Evolutionary conservation across 2,888 invertebrate genomes (phyloP).

Genomic region (Dicycla oo): DNA sequence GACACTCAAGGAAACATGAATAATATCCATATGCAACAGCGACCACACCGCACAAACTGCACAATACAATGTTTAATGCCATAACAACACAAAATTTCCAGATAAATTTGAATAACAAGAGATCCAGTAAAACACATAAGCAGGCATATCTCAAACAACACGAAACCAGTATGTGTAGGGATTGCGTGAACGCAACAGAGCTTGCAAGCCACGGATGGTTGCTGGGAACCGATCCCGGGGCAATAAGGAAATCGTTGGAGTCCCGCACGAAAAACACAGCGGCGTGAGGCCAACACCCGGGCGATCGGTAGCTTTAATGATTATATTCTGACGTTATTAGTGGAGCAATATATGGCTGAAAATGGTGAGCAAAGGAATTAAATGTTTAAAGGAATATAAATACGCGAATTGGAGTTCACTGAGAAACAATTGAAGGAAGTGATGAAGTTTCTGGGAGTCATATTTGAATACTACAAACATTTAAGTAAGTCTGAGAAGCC

Average conservation of each 20-base stretch:
- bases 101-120: conserved; percentile 59
- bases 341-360: conserved; percentile 28
- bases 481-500: neutral
- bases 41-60: conserved; percentile 18
- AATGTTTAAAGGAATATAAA: neutral
- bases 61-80: conserved; percentile 38
- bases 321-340: conserved; percentile 76
- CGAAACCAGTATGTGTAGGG: conserved; percentile 44
- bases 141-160: conserved; percentile 42
- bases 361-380: neutral
- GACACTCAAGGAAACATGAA: conserved; percentile 33
- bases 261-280: conserved; percentile 83
- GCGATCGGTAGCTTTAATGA: conserved; percentile 78
- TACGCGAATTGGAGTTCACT: neutral
- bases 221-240: conserved; percentile 82
- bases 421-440: too few relatives aligned
- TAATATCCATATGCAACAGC: conserved; percentile 27
- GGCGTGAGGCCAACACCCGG: conserved; percentile 77
- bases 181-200: conserved; percentile 80
- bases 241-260: conserved; percentile 87
- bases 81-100: conserved; percentile 35
- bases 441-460: neutral
- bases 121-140: conserved; percentile 51
- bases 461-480: neutral
- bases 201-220: conserved; percentile 67